Conservation (phyloP, 37 sponge, comb jelly and placozoan genomes). For the Theonella swinhoei region DNA sequence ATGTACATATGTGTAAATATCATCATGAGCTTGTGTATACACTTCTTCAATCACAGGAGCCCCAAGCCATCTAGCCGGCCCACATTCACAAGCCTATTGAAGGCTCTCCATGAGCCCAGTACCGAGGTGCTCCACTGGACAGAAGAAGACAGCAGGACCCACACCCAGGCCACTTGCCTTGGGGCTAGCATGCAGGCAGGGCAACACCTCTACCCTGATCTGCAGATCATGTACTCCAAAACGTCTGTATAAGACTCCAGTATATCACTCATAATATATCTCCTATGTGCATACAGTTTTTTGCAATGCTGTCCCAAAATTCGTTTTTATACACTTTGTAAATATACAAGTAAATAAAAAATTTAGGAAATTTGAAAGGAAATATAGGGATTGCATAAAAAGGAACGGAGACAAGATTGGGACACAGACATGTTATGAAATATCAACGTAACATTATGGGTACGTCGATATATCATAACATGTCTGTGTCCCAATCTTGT, state of each 20-base stretch:
- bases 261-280: background rate
- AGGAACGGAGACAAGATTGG: no score
- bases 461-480: no score
- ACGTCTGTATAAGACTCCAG: background rate
- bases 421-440: no score
- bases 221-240: conserved; percentile 11
- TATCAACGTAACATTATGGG: no score
- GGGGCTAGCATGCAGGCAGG: conserved; percentile 38
- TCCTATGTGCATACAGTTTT: background rate
- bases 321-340: no score
- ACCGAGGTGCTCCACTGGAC: background rate
- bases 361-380: no score
- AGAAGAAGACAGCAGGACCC: background rate
- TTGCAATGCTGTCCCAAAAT: no score
- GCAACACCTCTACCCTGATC: conserved; percentile 32
- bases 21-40: background rate
- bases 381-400: no score
- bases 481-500: no score
- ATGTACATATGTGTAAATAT: conserved; percentile 5
- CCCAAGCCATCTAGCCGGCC: conserved; percentile 6
- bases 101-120: background rate
- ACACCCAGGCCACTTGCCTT: background rate
- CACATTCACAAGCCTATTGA: conserved; percentile 5
- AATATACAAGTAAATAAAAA: no score
- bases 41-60: background rate